Base-by-base conservation (phyloP, 2,113 vertebrate genomes). In the Oryzias javanicus region DNA sequence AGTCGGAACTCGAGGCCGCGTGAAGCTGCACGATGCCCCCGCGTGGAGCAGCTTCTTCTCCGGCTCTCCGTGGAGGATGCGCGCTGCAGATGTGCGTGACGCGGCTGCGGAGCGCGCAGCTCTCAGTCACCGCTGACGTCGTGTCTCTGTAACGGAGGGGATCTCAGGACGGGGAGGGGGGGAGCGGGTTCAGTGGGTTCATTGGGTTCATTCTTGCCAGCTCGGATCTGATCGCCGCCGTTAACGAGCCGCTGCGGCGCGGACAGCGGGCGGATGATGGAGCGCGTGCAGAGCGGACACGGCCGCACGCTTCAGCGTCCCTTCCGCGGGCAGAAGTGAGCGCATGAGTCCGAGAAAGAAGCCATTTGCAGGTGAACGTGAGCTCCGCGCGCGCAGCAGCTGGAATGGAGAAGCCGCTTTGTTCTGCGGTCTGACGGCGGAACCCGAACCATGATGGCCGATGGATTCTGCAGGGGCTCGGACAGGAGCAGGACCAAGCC, bases 401-500 rank as follows among this genome's bases (percentile, higher is more conserved):
- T 47, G 83, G 84, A 77, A 88, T 91, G 89, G 86, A 66, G 78
- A 56, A 42, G 57, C 59, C 59, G 74, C 54, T 61, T 78, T 55
- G 63, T 75, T 27, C 62, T 70, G 76, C 47, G 65, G 55, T 62
- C 41, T 68, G 17, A 50, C 6, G 41, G 80, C 50, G 79, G 78
- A 72, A 60, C 64, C 65, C 72, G 72, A 65, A 89, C 64, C 76
- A 88, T 87, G 81, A 91, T 92, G 91, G 86, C 91, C 71, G 90
- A 92, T 82, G 83, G 80, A 60, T 89, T 89, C 51, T 86, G 82
- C 71, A 86, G 89, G 84, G 90, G 83, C 67, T 84, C 87, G 90
- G 92, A 91, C 10, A 70, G 90, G 65, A 80, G 76, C 64, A 86
- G 85, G 70, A 79, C 79, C n/a, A 86, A 90, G 80, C 80, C 80